Evolutionary conservation across 2,888 invertebrate genomes (phyloP).

Genomic region (Aphidoletes aphidimyza): DNA sequence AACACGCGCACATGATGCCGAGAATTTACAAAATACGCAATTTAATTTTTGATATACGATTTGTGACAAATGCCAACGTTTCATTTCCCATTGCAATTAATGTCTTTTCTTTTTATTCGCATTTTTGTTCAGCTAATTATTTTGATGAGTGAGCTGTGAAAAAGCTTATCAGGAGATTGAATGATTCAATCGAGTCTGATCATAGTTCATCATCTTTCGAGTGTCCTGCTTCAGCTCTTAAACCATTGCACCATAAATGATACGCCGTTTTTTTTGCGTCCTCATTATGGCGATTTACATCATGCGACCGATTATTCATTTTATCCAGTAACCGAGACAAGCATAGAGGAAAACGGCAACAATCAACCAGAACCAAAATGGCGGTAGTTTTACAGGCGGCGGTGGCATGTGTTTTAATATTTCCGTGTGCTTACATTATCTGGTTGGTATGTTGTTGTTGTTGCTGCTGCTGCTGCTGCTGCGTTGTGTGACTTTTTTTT

Average conservation of each 20-base stretch:
- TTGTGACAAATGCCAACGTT: not conserved
- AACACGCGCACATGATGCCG: no score
- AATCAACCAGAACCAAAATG: not conserved
- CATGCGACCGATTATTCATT: slow-evolving; percentile 13
- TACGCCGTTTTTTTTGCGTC: not conserved
- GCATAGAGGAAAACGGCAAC: slow-evolving; percentile 6
- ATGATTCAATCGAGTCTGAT: not conserved
- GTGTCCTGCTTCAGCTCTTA: no score
- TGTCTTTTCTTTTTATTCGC: not conserved
- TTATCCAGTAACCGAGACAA: not conserved
- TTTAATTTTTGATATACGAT: not conserved
- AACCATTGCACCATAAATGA: slow-evolving; percentile 4
- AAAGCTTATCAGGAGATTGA: not conserved
- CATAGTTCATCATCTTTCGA: not conserved
- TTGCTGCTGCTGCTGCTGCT: no score
- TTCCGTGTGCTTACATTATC: slow-evolving; percentile 23
- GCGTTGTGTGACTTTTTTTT: not conserved
- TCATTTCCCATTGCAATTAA: not conserved
- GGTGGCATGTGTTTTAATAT: not conserved
- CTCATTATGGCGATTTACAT: not conserved
- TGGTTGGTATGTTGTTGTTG: no score
- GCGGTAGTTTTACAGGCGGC: slow-evolving; percentile 12
- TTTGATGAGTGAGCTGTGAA: slow-evolving; percentile 4
- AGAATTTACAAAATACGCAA: not conserved
- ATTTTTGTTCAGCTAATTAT: not conserved